These are phyloP conservation scores for Pediacus dermestoides DNA, from an alignment of 2,888 invertebrate genomes.

Conservation along the genomic window DNA sequence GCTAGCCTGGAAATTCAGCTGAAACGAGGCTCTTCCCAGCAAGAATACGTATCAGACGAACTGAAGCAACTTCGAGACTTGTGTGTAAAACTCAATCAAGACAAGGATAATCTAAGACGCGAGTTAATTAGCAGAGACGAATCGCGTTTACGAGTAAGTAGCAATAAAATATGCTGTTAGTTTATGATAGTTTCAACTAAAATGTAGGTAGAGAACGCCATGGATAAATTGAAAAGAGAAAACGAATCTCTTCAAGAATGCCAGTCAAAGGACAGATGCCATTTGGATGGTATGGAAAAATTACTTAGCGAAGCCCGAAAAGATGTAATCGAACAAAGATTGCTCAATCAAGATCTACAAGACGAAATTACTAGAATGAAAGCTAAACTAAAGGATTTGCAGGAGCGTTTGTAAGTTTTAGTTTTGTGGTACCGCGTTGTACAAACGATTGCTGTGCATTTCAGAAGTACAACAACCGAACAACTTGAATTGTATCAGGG, in stretches of 20 bases:
- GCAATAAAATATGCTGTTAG: conserved; percentile 8
- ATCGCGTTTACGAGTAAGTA: conserved; percentile 47
- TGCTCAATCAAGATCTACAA: conserved; percentile 63
- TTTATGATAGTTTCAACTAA: conserved; percentile 12
- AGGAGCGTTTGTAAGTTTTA: conserved; percentile 52
- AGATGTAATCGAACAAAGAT: conserved; percentile 61
- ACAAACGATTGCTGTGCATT: conserved; percentile 9
- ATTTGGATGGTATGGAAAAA: conserved; percentile 56
- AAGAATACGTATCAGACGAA: conserved; percentile 60
- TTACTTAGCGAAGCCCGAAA: conserved; percentile 56
- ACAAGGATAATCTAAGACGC: conserved; percentile 62
- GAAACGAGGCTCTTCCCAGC: conserved; percentile 57
- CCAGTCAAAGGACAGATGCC: conserved; percentile 49
- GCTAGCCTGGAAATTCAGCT: conserved; percentile 64
- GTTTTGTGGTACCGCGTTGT: conserved; percentile 12
- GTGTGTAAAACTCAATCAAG: conserved; percentile 61
- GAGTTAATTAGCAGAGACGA: conserved; percentile 53
- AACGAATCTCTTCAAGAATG: conserved; percentile 48
- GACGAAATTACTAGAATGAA: conserved; percentile 59
- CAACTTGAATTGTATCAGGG: conserved; percentile 54
- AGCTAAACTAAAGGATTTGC: conserved; percentile 54
- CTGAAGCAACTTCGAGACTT: conserved; percentile 58
- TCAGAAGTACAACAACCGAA: conserved; percentile 36
- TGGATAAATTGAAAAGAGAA: conserved; percentile 51
- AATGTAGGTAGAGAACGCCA: conserved; percentile 52